These are phyloP conservation scores for Corythucha ciliata DNA, from an alignment of 2,888 invertebrate genomes.

Conservation along the genomic window DNA sequence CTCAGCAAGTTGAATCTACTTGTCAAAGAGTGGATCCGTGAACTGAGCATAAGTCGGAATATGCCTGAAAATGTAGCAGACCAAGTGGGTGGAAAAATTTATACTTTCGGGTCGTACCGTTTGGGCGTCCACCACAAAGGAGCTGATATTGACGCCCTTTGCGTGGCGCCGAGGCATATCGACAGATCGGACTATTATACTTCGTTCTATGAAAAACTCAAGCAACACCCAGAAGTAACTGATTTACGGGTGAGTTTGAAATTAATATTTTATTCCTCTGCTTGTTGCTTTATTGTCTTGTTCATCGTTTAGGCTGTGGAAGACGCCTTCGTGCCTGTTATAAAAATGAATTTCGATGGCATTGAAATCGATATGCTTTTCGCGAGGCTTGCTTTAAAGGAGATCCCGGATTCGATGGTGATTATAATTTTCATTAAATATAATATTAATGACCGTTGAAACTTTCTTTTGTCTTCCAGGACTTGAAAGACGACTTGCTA, in stretches of 20 bases:
- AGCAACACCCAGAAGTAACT: slow-evolving; percentile 73
- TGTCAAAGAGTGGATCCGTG: slow-evolving; percentile 89
- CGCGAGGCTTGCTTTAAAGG: slow-evolving; percentile 87
- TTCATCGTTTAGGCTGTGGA: slow-evolving; percentile 64
- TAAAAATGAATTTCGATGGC: slow-evolving; percentile 97
- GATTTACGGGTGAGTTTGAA: slow-evolving; percentile 57
- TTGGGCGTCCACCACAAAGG: slow-evolving; percentile 93
- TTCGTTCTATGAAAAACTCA: slow-evolving; percentile 86
- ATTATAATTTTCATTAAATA: slow-evolving; percentile 29
- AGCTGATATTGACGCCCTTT: slow-evolving; percentile 97
- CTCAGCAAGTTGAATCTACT: slow-evolving; percentile 71
- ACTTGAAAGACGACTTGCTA: slow-evolving; percentile 80
- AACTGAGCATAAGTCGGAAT: slow-evolving; percentile 74
- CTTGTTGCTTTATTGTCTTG: neutral
- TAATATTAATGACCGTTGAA: slow-evolving; percentile 4
- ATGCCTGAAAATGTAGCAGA: slow-evolving; percentile 87
- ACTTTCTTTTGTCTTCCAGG: slow-evolving; percentile 45
- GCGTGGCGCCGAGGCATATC: slow-evolving; percentile 94
- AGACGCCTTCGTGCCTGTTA: slow-evolving; percentile 97
- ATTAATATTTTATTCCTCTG: slow-evolving; percentile 1
- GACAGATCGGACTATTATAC: slow-evolving; percentile 88
- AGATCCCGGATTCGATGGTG: slow-evolving; percentile 73
- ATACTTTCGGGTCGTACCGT: slow-evolving; percentile 97
- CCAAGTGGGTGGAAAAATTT: slow-evolving; percentile 92
- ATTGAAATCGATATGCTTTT: slow-evolving; percentile 99